phyloP scores from a whole-genome alignment of 1,140 invertebrate genomes.

The Drosophila prosaltans region DNA sequence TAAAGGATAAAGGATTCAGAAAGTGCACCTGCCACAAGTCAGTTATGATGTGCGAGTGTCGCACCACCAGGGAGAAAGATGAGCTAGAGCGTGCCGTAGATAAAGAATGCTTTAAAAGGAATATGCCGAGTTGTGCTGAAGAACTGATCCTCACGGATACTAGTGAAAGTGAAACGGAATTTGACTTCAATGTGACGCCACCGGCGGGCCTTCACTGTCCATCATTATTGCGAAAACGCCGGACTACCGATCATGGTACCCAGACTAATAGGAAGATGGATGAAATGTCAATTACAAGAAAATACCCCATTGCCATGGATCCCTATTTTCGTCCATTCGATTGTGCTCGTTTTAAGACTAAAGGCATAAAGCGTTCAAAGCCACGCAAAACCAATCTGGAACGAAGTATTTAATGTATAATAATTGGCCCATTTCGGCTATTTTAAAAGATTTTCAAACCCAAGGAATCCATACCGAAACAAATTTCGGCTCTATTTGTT shows the following conservation, averaged over 20 bases:
- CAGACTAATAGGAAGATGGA: slow-evolving; percentile 50
- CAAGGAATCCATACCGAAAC: background rate
- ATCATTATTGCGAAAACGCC: background rate
- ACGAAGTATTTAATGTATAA: background rate
- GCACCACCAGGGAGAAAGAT: slow-evolving; percentile 53
- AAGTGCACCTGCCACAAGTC: slow-evolving; percentile 72
- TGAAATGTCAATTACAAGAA: slow-evolving; percentile 16
- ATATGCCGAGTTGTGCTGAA: slow-evolving; percentile 39
- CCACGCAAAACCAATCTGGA: background rate
- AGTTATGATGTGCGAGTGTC: slow-evolving; percentile 65
- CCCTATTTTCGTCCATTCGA: slow-evolving; percentile 42
- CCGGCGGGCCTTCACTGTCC: slow-evolving; percentile 47
- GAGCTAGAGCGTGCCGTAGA: slow-evolving; percentile 44
- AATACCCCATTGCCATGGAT: slow-evolving; percentile 34
- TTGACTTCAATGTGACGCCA: slow-evolving; percentile 71
- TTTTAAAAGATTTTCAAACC: background rate
- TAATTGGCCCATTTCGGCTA: background rate
- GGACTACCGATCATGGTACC: slow-evolving; percentile 42
- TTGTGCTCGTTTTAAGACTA: slow-evolving; percentile 32
- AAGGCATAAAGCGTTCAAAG: background rate
- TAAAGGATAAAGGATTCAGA: slow-evolving; percentile 62
- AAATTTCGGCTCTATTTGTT: background rate
- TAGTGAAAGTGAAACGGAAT: slow-evolving; percentile 74
- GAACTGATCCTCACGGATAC: slow-evolving; percentile 68
- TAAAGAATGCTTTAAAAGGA: slow-evolving; percentile 55